These are phyloP conservation scores for Neodon shergylaensis DNA, from an alignment of 2,113 vertebrate genomes.

Conservation along the genomic window DNA sequence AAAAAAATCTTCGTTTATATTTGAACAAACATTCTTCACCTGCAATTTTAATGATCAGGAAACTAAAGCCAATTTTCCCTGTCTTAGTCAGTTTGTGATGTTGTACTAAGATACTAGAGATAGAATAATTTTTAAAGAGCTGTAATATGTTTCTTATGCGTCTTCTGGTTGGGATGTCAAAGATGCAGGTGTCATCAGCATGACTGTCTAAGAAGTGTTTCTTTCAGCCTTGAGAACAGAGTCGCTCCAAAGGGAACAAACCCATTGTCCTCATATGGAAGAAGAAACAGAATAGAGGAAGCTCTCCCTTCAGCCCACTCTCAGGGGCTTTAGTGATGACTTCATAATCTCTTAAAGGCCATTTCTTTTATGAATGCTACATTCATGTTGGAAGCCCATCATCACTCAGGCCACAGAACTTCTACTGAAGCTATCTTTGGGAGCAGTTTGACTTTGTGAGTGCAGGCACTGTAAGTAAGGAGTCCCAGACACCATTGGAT, in stretches of 20 bases:
- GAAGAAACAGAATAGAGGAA: background rate
- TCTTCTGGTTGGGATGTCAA: background rate
- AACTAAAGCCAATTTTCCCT: background rate
- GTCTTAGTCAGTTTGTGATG: background rate
- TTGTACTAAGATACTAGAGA: background rate
- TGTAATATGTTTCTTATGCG: background rate
- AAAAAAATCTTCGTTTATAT: background rate
- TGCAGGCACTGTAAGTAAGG: background rate
- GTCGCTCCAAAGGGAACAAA: background rate
- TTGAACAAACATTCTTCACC: constrained; percentile 5
- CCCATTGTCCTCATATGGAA: background rate
- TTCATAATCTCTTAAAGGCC: background rate
- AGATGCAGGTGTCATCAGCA: background rate
- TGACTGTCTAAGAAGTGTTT: background rate
- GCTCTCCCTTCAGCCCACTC: background rate
- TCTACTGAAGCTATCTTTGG: background rate
- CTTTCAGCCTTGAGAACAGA: background rate
- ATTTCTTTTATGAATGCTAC: background rate
- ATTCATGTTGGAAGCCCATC: background rate
- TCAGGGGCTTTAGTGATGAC: background rate
- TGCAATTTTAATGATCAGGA: constrained; percentile 26
- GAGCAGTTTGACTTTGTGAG: background rate
- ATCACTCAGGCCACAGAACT: background rate
- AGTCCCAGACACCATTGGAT: background rate
- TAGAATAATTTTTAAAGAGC: background rate